Conservation (phyloP, 1,140 invertebrate genomes). For the Vollenhovia emeryi region DNA sequence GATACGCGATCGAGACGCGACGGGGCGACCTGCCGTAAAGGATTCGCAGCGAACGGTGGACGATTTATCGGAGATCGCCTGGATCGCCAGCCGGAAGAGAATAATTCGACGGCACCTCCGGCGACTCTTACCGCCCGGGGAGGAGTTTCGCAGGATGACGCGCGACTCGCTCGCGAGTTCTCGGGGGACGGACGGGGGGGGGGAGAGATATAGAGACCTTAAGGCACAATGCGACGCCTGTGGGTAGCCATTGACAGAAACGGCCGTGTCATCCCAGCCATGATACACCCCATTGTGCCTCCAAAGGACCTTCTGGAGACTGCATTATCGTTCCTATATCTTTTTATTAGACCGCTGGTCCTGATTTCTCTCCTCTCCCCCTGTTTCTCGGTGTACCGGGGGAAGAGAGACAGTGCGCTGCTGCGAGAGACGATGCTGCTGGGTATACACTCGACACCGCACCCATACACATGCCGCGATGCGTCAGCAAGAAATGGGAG, state of each 20-base stretch:
- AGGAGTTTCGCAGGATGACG: conserved; percentile 43
- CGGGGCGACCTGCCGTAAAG: not conserved
- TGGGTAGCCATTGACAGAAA: conserved; percentile 79
- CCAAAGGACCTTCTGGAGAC: conserved; percentile 74
- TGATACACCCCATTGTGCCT: conserved; percentile 78
- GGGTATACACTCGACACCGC: conserved; percentile 35
- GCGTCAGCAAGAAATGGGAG: conserved; percentile 69
- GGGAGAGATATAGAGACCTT: conserved; percentile 72
- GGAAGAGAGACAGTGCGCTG: not conserved
- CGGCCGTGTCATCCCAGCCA: conserved; percentile 77
- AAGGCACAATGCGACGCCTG: conserved; percentile 69
- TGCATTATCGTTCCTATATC: conserved; percentile 76
- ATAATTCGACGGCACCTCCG: conserved; percentile 33
- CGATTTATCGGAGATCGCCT: conserved; percentile 15
- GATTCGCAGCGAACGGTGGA: not conserved
- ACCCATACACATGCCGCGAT: conserved; percentile 52
- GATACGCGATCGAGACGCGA: not conserved
- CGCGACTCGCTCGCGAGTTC: conserved; percentile 43
- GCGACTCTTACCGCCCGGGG: conserved; percentile 18
- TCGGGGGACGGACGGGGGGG: conserved; percentile 26
- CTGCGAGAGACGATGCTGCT: conserved; percentile 50
- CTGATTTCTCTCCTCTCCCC: conserved; percentile 64
- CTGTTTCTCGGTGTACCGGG: conserved; percentile 39
- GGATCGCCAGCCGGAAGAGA: conserved; percentile 48
- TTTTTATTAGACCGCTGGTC: conserved; percentile 74